Conservation (phyloP, 1,140 invertebrate species). For the Mamestra configurata region DNA sequence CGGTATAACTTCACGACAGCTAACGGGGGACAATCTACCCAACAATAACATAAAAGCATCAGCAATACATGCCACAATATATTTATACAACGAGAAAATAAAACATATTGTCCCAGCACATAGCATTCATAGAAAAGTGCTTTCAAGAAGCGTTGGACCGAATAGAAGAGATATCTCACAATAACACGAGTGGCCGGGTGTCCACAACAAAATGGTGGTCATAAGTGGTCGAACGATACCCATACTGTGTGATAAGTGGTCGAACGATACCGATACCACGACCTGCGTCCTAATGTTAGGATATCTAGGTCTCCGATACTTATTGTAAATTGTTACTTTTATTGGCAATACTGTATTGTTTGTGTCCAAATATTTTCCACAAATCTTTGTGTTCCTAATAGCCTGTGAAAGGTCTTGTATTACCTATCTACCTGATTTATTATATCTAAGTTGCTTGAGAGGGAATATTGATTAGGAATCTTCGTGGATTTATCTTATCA, state of each 20-base stretch:
- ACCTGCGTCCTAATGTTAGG: background rate
- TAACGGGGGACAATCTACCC: too few species aligned
- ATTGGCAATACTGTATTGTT: constrained; percentile 9
- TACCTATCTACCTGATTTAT: too few species aligned
- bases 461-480: background rate
- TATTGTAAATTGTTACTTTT: background rate
- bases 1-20: too few species aligned
- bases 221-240: background rate
- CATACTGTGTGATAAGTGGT: background rate
- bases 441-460: background rate
- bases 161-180: background rate
- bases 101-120: background rate
- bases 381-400: background rate
- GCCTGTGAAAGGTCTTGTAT: too few species aligned
- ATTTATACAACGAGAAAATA: background rate
- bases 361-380: background rate
- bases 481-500: background rate
- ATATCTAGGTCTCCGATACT: background rate
- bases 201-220: background rate
- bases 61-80: too few species aligned
- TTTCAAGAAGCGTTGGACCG: background rate
- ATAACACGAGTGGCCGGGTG: background rate
- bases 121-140: background rate
- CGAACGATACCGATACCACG: background rate
- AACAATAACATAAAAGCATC: too few species aligned